Evolutionary conservation across 2,113 vertebrate genomes (phyloP).

Genomic region (Aspidoscelis tigris): DNA sequence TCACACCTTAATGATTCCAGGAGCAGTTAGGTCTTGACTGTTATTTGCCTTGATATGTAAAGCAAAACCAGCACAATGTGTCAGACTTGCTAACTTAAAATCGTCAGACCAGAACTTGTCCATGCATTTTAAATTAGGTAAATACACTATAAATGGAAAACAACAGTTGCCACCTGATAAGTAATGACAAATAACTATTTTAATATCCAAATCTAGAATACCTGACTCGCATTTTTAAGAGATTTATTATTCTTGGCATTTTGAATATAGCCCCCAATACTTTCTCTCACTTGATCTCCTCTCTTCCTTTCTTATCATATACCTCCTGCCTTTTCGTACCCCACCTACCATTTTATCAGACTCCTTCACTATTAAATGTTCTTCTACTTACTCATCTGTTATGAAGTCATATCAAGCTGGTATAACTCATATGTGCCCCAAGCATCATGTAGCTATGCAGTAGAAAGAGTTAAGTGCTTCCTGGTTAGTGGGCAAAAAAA

Average conservation of each 20-base stretch:
- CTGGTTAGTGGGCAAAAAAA: neutral
- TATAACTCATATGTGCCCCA: neutral
- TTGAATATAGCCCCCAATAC: neutral
- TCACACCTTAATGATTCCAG: neutral
- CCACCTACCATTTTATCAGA: neutral
- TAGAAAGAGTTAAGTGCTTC: conserved; percentile 9
- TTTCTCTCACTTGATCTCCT: neutral
- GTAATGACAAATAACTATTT: neutral
- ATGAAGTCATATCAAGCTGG: neutral
- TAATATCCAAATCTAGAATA: neutral
- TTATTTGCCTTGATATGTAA: neutral
- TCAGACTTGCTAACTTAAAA: neutral
- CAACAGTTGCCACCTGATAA: neutral
- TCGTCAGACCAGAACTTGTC: neutral
- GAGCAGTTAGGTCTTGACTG: neutral
- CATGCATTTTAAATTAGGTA: neutral
- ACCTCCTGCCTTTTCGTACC: neutral
- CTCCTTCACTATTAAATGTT: neutral
- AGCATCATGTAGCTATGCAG: neutral
- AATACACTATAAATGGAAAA: neutral
- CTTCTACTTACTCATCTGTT: neutral
- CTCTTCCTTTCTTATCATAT: neutral
- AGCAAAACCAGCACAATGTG: neutral
- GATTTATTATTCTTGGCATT: neutral
- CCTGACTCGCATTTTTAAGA: neutral